Evolutionary conservation across 2,113 vertebrate genomes (phyloP).

Genomic region (Micromys minutus): DNA sequence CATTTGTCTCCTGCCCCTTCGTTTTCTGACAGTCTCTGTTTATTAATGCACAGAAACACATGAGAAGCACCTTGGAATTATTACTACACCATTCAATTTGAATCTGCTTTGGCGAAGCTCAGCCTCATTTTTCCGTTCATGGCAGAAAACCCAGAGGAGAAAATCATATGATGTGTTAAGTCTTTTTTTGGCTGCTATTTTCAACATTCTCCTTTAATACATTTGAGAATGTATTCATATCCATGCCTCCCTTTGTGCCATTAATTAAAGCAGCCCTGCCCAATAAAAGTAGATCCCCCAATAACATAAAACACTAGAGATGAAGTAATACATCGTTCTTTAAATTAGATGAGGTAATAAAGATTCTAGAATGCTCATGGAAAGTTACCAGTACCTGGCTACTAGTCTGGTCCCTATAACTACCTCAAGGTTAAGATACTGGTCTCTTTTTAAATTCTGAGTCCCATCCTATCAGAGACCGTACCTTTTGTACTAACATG

Average conservation of each 20-base stretch:
- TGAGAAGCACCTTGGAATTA: background rate
- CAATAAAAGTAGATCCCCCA: constrained; percentile 49
- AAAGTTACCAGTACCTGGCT: constrained; percentile 62
- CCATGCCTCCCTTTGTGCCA: background rate
- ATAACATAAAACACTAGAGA: constrained; percentile 52
- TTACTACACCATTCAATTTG: background rate
- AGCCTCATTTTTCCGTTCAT: constrained; percentile 15
- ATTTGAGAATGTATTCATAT: background rate
- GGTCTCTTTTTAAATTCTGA: constrained; percentile 47
- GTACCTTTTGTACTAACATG: constrained; percentile 37
- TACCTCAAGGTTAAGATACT: constrained; percentile 59
- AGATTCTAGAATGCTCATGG: background rate
- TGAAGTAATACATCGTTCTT: constrained; percentile 58
- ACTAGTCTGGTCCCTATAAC: constrained; percentile 55
- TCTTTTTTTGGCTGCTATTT: constrained; percentile 51
- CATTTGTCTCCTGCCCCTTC: background rate
- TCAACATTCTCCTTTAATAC: background rate
- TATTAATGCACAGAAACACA: background rate
- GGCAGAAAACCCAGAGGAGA: background rate
- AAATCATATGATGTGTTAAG: background rate
- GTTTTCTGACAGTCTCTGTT: constrained; percentile 22
- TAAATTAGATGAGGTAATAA: constrained; percentile 65
- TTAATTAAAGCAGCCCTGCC: constrained; percentile 48
- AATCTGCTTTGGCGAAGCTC: background rate
- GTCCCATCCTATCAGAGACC: constrained; percentile 6